phyloP scores from a whole-genome alignment of 30 jellyfish, hydroid and myxozoan genomes.

The Euphysa ruthae region DNA sequence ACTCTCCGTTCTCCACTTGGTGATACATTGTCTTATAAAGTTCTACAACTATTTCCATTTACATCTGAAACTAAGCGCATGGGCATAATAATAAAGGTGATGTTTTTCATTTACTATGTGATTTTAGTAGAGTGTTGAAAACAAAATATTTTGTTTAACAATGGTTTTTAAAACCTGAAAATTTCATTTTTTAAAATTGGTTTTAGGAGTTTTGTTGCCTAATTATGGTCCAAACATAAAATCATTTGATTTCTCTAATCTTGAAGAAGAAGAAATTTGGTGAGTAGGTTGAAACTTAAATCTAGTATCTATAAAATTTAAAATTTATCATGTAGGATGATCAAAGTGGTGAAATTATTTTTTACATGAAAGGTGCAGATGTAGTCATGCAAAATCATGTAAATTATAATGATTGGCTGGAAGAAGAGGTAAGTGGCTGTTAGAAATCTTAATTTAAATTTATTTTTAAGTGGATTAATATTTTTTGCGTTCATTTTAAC shows the following conservation, averaged over 20 bases:
- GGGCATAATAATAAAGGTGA: constrained; percentile 87
- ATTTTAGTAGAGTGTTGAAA: too few species aligned
- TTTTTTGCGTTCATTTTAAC: too few species aligned
- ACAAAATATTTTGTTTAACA: too few species aligned
- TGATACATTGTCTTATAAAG: constrained; percentile 21
- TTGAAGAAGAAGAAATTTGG: too few species aligned
- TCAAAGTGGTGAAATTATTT: constrained; percentile 61
- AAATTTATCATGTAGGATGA: constrained; percentile 44
- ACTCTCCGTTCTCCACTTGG: constrained; percentile 55
- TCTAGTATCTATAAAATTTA: not conserved
- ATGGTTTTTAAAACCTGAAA: too few species aligned
- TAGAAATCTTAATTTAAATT: too few species aligned
- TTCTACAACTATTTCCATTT: constrained; percentile 72
- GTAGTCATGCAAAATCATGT: constrained; percentile 79
- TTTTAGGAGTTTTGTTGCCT: too few species aligned
- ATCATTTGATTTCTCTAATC: too few species aligned
- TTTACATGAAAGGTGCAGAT: constrained; percentile 97
- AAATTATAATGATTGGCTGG: constrained; percentile 91
- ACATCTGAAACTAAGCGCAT: constrained; percentile 95
- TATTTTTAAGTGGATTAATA: too few species aligned
- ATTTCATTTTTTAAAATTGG: not conserved
- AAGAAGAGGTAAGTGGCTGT: constrained; percentile 84
- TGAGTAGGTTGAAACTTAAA: too few species aligned
- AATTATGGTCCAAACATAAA: too few species aligned
- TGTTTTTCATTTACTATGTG: too few species aligned